Evolutionary conservation across 2,888 invertebrate species (phyloP), one percentile per base, ranked within the genome.

Genomic region (Nymphalis c-album): DNA sequence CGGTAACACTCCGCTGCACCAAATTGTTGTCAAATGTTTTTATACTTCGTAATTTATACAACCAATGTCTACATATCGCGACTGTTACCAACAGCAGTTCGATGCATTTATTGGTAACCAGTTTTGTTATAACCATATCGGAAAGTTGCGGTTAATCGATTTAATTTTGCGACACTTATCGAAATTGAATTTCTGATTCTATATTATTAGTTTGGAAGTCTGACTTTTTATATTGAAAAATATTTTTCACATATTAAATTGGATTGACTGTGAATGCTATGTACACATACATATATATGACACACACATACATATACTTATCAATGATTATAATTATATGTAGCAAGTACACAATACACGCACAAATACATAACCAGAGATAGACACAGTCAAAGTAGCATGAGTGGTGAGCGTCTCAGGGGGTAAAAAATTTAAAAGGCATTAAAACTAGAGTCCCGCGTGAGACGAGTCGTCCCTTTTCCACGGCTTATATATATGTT

Each of bases 41-140:
- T 60, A 60, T 47, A 60, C 47, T 60, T 46, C 10, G 46, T 60
- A 60, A 60, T 60, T 60, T 60, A 60, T 60, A 47, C 26, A 47
- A 47, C 22, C 47, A 47, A 26, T 47, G 60, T 60, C 60, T 60
- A 57, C 57, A 57, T 57, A 57, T 57, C 57, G 26, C 47, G 45
- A 40, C 60, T 60, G 60, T 47, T 60, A 26, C 16, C 45, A 59
- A 20, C 59, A 59, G 31, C 48, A 7, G 48, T 59, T n/a, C 46
- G 47, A 51, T 16, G 47, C 57, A 31, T 57, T 26, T 63, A 26
- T 40, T 18, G 13, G 16, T n/a, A 18, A 63, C 55, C 26, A 69
- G 75, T 76, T 75, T 75, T 13, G 40, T 40, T 40, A 31, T 17
- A 16, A 55, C 40, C 57, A 57, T 57, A 40, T 40, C 57, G 57